These are phyloP conservation scores for Lathronympha strigana DNA, from an alignment of 2,888 invertebrate genomes.

Conservation along the genomic window DNA sequence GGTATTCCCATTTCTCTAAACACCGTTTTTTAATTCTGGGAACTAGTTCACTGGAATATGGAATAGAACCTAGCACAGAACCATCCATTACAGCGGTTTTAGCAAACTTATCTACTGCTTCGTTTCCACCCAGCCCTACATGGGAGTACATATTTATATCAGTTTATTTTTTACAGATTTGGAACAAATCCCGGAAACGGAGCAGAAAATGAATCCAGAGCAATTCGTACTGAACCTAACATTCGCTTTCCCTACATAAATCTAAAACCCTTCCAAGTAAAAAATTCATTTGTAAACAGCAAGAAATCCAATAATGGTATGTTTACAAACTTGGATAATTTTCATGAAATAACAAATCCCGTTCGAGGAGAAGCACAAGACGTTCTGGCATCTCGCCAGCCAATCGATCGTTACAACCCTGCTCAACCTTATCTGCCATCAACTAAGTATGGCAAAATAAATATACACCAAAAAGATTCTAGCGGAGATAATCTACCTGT, in stretches of 20 bases:
- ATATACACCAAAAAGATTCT: constrained; percentile 64
- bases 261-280: constrained; percentile 76
- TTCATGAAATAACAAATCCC: constrained; percentile 67
- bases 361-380: constrained; percentile 78
- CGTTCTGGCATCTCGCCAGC: constrained; percentile 54
- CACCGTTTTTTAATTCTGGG: too few relatives aligned
- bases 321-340: constrained; percentile 69
- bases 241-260: constrained; percentile 75
- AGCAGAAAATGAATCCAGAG: constrained; percentile 78
- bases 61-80: too few relatives aligned
- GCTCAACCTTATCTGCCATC: constrained; percentile 77
- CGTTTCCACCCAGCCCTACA: too few relatives aligned
- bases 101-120: too few relatives aligned
- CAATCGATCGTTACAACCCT: constrained; percentile 78
- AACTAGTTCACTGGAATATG: too few relatives aligned
- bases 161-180: constrained; percentile 61
- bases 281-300: constrained; percentile 57
- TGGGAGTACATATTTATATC: neutral
- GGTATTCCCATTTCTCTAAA: too few relatives aligned
- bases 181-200: constrained; percentile 68
- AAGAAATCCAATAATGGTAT: constrained; percentile 66
- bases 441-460: constrained; percentile 57
- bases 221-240: constrained; percentile 74
- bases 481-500: constrained; percentile 51
- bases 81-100: too few relatives aligned